Conservation (phyloP, 2,888 invertebrate species). For the Synanthedon andrenaeformis region DNA sequence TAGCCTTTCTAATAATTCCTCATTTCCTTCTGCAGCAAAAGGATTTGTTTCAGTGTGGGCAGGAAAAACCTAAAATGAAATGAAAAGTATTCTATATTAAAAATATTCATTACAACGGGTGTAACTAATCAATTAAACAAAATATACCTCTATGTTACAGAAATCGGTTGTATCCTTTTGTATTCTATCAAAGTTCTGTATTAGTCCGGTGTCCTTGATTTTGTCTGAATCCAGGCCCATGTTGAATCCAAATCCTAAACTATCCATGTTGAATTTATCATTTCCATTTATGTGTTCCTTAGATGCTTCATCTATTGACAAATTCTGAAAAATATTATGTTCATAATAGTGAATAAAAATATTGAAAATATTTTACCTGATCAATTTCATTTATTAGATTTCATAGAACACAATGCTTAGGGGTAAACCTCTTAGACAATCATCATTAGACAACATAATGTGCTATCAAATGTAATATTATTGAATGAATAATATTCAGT, state of each 20-base stretch:
- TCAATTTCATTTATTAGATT: not conserved
- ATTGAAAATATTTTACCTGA: not conserved
- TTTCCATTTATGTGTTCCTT: slow-evolving; percentile 58
- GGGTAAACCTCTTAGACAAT: no score
- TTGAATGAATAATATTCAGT: no score
- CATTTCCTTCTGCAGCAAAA: slow-evolving; percentile 51
- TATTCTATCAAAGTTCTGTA: slow-evolving; percentile 73
- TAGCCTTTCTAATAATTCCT: slow-evolving; percentile 60
- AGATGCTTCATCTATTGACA: slow-evolving; percentile 42
- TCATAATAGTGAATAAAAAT: slow-evolving; percentile 1
- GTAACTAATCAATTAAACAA: not conserved
- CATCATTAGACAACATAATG: no score
- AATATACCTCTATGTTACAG: slow-evolving; percentile 52
- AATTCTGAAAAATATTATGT: slow-evolving; percentile 37
- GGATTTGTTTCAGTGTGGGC: slow-evolving; percentile 59
- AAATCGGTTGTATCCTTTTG: slow-evolving; percentile 71
- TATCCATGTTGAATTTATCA: slow-evolving; percentile 52
- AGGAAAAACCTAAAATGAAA: slow-evolving; percentile 46
- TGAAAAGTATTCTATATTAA: not conserved
- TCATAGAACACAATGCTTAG: not conserved
- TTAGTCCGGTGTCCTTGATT: slow-evolving; percentile 50
- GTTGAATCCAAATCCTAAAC: slow-evolving; percentile 59
- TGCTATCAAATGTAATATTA: no score
- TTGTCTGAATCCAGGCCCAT: slow-evolving; percentile 55
- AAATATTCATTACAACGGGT: not conserved